phyloP scores from a whole-genome alignment of 2,113 vertebrate species.

The Illadopsis cleaveri region DNA sequence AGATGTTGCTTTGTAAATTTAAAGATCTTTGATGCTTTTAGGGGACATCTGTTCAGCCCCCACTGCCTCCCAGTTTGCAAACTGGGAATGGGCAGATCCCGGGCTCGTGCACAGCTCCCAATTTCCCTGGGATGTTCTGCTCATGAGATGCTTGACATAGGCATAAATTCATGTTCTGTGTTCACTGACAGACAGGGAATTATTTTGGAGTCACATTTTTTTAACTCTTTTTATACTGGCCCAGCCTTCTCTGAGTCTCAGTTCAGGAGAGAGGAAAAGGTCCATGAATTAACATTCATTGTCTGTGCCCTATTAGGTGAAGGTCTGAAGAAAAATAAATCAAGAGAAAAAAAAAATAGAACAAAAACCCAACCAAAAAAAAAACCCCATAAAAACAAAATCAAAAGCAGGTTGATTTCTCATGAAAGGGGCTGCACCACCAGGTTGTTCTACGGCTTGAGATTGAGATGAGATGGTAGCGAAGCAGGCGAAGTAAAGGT shows the following conservation, averaged over 20 bases:
- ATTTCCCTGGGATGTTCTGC: background rate
- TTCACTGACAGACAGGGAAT: background rate
- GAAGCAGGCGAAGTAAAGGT: constrained; percentile 88
- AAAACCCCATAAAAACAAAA: constrained; percentile 38
- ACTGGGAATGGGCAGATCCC: background rate
- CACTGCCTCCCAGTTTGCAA: background rate
- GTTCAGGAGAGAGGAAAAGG: constrained; percentile 54
- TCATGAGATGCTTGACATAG: background rate
- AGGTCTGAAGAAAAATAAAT: constrained; percentile 61
- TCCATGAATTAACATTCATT: constrained; percentile 67
- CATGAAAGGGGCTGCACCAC: constrained; percentile 77
- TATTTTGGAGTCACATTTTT: background rate
- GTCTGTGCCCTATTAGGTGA: constrained; percentile 49
- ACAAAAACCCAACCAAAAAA: background rate
- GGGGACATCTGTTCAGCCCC: background rate
- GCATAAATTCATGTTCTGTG: background rate
- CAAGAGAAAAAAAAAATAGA: background rate
- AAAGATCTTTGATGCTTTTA: background rate
- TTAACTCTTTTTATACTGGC: constrained; percentile 13
- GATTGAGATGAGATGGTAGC: constrained; percentile 94
- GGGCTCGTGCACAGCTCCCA: accelerated
- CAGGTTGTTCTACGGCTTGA: constrained; percentile 81
- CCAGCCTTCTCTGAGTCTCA: constrained; percentile 35
- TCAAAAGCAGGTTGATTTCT: constrained; percentile 79
- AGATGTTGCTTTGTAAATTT: background rate